Conservation (phyloP, 1,140 invertebrate species). For the Amphibalanus amphitrite region DNA sequence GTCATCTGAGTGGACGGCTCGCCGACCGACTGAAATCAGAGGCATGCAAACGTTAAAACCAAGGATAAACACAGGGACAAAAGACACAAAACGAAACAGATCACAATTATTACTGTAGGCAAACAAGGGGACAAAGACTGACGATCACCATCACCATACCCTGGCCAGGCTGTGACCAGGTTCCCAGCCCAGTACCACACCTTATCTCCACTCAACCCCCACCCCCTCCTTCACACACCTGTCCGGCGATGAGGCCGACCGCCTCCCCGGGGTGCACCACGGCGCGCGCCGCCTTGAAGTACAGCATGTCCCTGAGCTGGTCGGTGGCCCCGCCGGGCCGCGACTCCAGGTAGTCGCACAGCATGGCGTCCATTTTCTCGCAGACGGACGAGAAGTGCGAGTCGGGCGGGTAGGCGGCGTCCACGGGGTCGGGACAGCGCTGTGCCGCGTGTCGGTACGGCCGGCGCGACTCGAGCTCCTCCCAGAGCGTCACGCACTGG, state of each 20-base stretch:
- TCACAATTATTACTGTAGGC: too few relatives aligned
- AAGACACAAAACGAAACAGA: too few relatives aligned
- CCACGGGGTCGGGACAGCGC: slow-evolving; percentile 43
- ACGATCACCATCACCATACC: too few relatives aligned
- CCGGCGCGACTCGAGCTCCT: slow-evolving; percentile 6
- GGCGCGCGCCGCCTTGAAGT: slow-evolving; percentile 54
- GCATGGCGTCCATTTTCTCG: slow-evolving; percentile 52
- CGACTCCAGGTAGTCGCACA: slow-evolving; percentile 42
- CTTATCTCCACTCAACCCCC: too few relatives aligned
- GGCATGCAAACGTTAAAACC: too few relatives aligned
- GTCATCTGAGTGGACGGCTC: slow-evolving; percentile 99
- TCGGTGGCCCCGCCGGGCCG: slow-evolving; percentile 27
- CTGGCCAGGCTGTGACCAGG: too few relatives aligned
- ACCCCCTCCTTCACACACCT: slow-evolving; percentile 34
- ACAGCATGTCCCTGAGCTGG: slow-evolving; percentile 48
- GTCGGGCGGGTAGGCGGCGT: slow-evolving; percentile 46
- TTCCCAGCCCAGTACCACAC: too few relatives aligned
- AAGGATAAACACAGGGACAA: too few relatives aligned
- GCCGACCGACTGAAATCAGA: slow-evolving; percentile 68
- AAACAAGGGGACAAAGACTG: too few relatives aligned
- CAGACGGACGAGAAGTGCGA: slow-evolving; percentile 58
- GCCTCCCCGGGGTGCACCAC: slow-evolving; percentile 80
- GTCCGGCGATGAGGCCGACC: slow-evolving; percentile 85
- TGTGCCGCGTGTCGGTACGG: slow-evolving; percentile 21
- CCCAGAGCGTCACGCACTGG: not conserved